Conservation (phyloP, 2,113 vertebrate genomes). For the Motacilla alba region DNA sequence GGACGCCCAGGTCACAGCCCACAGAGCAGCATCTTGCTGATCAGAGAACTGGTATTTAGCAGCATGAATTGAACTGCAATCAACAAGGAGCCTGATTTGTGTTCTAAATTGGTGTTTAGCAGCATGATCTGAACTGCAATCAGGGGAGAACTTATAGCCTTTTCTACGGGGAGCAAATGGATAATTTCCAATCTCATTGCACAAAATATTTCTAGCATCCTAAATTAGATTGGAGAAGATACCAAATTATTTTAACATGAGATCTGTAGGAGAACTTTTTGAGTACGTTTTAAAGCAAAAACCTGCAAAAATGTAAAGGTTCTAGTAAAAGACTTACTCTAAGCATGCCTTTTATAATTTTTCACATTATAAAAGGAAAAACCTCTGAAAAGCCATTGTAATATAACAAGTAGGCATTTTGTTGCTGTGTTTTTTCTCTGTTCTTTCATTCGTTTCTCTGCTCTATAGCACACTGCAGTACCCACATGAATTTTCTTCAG, state of each 20-base stretch:
- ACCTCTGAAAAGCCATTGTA: background rate
- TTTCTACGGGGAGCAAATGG: slow-evolving; percentile 42
- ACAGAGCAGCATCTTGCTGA: background rate
- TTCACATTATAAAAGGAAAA: background rate
- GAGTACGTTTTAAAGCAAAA: background rate
- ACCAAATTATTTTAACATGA: slow-evolving; percentile 20
- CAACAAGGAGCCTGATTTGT: slow-evolving; percentile 56
- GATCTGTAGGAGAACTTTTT: background rate
- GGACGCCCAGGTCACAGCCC: background rate
- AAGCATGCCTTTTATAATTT: background rate
- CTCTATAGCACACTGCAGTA: background rate
- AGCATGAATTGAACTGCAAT: slow-evolving; percentile 39
- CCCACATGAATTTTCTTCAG: background rate
- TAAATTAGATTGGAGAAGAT: slow-evolving; percentile 39
- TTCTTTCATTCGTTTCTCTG: background rate
- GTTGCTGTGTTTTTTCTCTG: background rate
- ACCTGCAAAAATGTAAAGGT: background rate
- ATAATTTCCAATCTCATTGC: slow-evolving; percentile 37
- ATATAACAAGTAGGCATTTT: background rate
- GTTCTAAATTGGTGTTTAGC: slow-evolving; percentile 56
- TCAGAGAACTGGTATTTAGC: slow-evolving; percentile 27
- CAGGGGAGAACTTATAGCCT: slow-evolving; percentile 28
- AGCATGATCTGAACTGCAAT: slow-evolving; percentile 39
- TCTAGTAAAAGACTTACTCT: background rate
- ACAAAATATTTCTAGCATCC: slow-evolving; percentile 51